Percentiles rank a stretch among this genome's conserved stretches.
phyloP scores from a whole-genome alignment of 2,888 invertebrate species.

The Lasius fuliginosus region DNA sequence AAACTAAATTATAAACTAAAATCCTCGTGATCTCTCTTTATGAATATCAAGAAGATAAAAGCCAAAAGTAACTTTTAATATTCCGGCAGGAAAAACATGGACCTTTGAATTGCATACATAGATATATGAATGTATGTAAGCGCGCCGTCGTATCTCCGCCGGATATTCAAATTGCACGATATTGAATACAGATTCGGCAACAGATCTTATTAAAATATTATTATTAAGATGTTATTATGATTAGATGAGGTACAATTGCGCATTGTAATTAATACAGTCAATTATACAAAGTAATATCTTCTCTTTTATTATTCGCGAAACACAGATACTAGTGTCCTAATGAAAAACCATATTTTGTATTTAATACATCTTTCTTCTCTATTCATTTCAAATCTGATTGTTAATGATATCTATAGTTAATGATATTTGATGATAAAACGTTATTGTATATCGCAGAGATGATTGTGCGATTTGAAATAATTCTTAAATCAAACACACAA shows the following conservation, averaged over 20 bases:
- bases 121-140: constrained; percentile 26
- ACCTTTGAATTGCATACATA: constrained; percentile 15
- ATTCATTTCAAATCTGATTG: no score
- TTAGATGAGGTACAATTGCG: constrained; percentile 14
- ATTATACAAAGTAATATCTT: not conserved
- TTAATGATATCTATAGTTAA: no score
- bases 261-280: not conserved
- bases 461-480: not conserved
- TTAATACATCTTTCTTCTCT: no score
- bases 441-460: no score
- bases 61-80: constrained; percentile 30
- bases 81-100: not conserved
- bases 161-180: constrained; percentile 43
- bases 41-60: constrained; percentile 31
- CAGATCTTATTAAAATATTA: constrained; percentile 22
- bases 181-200: constrained; percentile 40
- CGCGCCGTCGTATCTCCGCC: constrained; percentile 8
- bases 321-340: not conserved
- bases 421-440: no score
- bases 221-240: not conserved
- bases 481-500: not conserved
- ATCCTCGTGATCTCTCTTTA: not conserved
- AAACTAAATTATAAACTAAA: constrained; percentile 12
- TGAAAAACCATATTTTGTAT: no score
- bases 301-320: not conserved